A percentile compares a stretch with the other conserved stretches of the same genome.
phyloP scores from a whole-genome alignment of 2,113 vertebrate species.

The Aspidoscelis tigris region DNA sequence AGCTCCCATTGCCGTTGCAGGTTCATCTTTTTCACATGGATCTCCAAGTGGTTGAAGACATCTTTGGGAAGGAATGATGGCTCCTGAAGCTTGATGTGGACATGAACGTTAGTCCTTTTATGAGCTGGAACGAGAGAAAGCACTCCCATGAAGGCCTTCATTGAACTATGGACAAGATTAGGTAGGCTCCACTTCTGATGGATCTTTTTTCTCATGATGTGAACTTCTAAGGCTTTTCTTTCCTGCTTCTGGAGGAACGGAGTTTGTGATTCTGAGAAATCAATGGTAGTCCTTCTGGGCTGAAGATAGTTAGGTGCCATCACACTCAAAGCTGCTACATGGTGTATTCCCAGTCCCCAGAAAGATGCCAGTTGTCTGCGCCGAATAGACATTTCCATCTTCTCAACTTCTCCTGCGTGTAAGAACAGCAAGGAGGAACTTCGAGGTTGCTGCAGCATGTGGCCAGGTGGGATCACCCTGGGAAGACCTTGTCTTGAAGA shows the following conservation, averaged over 20 bases:
- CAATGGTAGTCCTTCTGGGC: neutral
- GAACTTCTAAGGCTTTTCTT: slow-evolving; percentile 35
- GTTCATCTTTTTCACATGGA: slow-evolving; percentile 12
- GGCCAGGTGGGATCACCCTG: neutral
- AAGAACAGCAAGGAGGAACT: neutral
- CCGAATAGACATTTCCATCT: slow-evolving; percentile 31
- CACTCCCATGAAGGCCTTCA: neutral
- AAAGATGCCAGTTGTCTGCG: slow-evolving; percentile 17
- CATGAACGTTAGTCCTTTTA: too few relatives aligned
- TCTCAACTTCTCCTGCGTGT: neutral
- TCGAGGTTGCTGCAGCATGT: neutral
- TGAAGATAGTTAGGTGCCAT: neutral
- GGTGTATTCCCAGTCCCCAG: neutral
- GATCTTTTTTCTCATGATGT: slow-evolving; percentile 30
- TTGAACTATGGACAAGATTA: neutral
- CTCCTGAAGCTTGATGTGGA: neutral
- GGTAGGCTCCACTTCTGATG: slow-evolving; percentile 25
- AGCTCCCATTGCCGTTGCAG: slow-evolving; percentile 3
- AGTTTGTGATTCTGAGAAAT: neutral
- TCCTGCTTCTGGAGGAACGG: slow-evolving; percentile 9
- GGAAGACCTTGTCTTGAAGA: neutral
- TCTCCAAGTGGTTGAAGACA: neutral
- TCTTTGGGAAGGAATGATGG: neutral
- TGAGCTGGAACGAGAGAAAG: neutral
- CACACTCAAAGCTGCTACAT: neutral